These are phyloP conservation scores for Euglossa dilemma DNA, from an alignment of 1,140 invertebrate genomes.

Conservation along the genomic window DNA sequence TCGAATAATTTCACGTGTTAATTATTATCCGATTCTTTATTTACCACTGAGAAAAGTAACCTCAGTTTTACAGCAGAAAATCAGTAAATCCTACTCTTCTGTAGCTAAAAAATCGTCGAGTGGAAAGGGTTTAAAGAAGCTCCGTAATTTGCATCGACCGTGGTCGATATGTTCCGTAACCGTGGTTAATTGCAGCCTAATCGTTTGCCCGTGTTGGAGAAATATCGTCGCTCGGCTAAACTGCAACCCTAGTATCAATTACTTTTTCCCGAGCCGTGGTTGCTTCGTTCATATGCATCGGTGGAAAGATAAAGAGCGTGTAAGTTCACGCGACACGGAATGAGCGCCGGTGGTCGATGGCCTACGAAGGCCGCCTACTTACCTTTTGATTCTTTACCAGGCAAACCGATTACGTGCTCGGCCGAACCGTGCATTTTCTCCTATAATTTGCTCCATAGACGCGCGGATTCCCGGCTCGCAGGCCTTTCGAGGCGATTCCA, in stretches of 20 bases:
- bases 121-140: too few relatives aligned
- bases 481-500: neutral
- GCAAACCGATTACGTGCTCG: slow-evolving; percentile 52
- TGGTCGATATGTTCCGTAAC: neutral
- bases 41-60: too few relatives aligned
- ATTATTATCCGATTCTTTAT: too few relatives aligned
- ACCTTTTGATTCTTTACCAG: slow-evolving; percentile 59
- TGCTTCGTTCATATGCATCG: slow-evolving; percentile 35
- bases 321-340: slow-evolving; percentile 43
- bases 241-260: slow-evolving; percentile 28
- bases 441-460: slow-evolving; percentile 29
- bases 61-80: too few relatives aligned
- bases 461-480: neutral
- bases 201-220: neutral
- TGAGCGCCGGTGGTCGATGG: slow-evolving; percentile 56
- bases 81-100: too few relatives aligned
- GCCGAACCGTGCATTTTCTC: slow-evolving; percentile 35
- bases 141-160: neutral
- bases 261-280: slow-evolving; percentile 5
- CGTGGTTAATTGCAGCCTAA: neutral
- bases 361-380: slow-evolving; percentile 66
- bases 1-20: too few relatives aligned
- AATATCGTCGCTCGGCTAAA: slow-evolving; percentile 6
- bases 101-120: too few relatives aligned
- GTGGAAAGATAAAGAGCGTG: slow-evolving; percentile 28